phyloP scores from a whole-genome alignment of 1,140 invertebrate species.

The Scaptomyza hsui region DNA sequence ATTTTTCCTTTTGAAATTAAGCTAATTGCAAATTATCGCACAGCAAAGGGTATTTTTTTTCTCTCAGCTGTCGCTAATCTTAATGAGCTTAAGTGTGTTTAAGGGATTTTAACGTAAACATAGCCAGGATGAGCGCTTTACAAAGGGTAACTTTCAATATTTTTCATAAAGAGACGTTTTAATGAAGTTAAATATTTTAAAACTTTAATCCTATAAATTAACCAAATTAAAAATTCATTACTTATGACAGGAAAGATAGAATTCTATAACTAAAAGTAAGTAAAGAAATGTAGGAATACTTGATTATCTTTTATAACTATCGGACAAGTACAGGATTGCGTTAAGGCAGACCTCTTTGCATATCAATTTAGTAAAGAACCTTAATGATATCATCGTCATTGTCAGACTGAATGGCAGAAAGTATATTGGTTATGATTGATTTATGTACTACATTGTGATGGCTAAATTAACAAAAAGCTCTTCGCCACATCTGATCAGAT shows the following conservation, averaged over 20 bases:
- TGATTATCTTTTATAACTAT: no score
- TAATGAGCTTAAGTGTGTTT: conserved; percentile 1
- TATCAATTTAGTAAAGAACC: background rate
- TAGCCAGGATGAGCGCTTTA: no score
- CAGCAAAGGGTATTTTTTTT: conserved; percentile 5
- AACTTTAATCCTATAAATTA: no score
- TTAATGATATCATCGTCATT: conserved; percentile 3
- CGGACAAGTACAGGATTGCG: no score
- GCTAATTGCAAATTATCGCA: conserved; percentile 26
- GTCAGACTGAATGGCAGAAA: conserved; percentile 4
- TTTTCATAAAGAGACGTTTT: no score
- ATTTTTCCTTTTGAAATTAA: background rate
- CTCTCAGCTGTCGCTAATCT: background rate
- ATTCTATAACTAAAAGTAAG: background rate
- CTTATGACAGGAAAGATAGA: no score
- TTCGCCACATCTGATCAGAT: conserved; percentile 58
- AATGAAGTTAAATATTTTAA: background rate
- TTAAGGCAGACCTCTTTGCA: background rate
- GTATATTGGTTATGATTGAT: conserved; percentile 37
- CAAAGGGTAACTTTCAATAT: no score
- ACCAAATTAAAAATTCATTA: no score
- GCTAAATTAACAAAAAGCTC: conserved; percentile 40
- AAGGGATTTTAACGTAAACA: background rate
- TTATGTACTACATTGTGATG: conserved; percentile 28
- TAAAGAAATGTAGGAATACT: no score